Conservation (phyloP, 2,113 vertebrate genomes). For the Austrofundulus limnaeus region DNA sequence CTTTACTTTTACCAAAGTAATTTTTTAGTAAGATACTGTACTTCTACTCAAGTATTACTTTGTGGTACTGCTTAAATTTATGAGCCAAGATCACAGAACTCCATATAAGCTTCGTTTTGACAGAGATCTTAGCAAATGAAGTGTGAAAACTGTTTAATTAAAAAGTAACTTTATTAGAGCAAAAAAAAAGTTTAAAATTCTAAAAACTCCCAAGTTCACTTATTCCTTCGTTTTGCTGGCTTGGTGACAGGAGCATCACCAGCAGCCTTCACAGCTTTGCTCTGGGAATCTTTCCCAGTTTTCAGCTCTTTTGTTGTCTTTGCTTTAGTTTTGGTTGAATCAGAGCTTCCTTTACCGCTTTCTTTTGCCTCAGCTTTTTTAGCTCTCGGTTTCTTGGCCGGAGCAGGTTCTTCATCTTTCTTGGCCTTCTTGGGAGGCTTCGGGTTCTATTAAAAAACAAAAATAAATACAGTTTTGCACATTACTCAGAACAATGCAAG, state of each 20-base stretch:
- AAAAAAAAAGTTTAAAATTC: conserved; percentile 15
- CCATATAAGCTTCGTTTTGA: too few species aligned
- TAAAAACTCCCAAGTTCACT: not conserved
- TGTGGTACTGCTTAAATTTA: too few species aligned
- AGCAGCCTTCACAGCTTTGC: conserved; percentile 24
- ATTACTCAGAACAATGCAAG: not conserved
- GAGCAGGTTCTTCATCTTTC: conserved; percentile 15
- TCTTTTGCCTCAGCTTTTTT: conserved; percentile 40
- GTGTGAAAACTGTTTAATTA: not conserved
- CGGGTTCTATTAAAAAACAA: conserved; percentile 27
- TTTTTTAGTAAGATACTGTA: too few species aligned
- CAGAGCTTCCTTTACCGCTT: not conserved
- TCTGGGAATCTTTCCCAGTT: not conserved
- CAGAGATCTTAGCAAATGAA: not conserved
- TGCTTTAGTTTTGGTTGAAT: conserved; percentile 34
- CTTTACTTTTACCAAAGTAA: too few species aligned
- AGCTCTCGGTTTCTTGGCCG: conserved; percentile 73
- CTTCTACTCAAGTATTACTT: too few species aligned
- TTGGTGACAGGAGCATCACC: conserved; percentile 29
- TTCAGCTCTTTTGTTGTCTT: conserved; percentile 37
- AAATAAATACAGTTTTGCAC: not conserved
- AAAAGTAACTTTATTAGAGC: conserved; percentile 43
- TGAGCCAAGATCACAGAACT: too few species aligned
- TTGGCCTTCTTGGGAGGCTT: conserved; percentile 47
- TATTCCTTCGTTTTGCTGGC: conserved; percentile 51